Base-by-base conservation (phyloP, 1,140 invertebrate genomes). In the Drosophila hydei region DNA sequence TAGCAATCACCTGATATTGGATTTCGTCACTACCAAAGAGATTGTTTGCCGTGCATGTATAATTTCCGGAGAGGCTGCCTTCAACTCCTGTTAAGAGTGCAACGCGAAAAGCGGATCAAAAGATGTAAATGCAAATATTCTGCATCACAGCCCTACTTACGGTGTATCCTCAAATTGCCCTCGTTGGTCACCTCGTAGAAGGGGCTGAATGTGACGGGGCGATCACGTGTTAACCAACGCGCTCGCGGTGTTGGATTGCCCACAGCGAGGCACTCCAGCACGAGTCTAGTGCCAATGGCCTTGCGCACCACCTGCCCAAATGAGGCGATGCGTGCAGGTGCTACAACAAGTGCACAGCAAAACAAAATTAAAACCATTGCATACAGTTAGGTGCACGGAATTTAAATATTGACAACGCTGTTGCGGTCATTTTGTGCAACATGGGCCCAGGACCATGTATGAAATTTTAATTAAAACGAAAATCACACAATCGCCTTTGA, bases 31-130 rank as follows among this genome's bases (percentile, higher is more conserved):
- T 94, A 1, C 96, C 96, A 91, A 96, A 96, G 42, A 95, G 92
- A 92, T 98, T 97, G 68, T 94, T 94, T 1, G 95, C 96, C 14
- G 94, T 93, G 85, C 97, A 98, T 23, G 96, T 94, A 91, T 97
- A 97, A 92, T 97, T 97, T 58, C 97, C 97, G 30, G 95, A 93
- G 27, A 95, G 84, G 16, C 93, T 93, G 40, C 93, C 92, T 72
- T 95, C 95, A 16, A 95, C 79, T 43, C 90, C 90, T 91, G 54
- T 62, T 33, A 14, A 42, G 12, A 9, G 30, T 6, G 7, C 50
- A 43, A 33, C 12, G 36, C 45, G 33, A 25, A 48, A 21, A 42
- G n/a, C 7, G 33, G 14, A 52, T 33, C 6, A 52, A 38, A 64
- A 64, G 47, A 61, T 69, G 19, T 33, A 45, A 67, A 59, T 61